These are phyloP conservation scores for Oasisia sp. DNA, from an alignment of 2,888 invertebrate species.

Conservation along the genomic window DNA sequence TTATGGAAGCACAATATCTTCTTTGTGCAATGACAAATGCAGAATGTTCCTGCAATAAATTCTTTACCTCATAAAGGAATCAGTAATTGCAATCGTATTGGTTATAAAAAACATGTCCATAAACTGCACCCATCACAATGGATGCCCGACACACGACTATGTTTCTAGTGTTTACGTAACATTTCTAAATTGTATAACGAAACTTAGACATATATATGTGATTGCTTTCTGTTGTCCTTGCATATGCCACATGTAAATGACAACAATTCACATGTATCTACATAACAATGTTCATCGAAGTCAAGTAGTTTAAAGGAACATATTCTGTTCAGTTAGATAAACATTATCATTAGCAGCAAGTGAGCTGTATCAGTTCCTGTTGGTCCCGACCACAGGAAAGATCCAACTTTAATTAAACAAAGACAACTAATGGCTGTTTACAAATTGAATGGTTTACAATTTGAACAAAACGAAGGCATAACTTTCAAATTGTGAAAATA, in stretches of 20 bases:
- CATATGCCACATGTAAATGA: neutral
- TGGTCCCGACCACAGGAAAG: no score
- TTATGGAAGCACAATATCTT: conserved; percentile 4
- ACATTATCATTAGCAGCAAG: no score
- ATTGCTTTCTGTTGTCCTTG: neutral
- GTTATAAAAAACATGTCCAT: neutral
- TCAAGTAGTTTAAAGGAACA: neutral
- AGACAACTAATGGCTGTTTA: no score
- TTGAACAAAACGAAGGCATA: no score
- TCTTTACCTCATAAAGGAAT: neutral
- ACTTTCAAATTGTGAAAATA: no score
- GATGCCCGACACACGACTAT: neutral
- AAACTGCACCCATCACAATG: neutral
- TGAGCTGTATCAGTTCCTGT: no score
- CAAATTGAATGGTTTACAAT: no score
- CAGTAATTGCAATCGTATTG: neutral
- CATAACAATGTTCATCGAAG: neutral
- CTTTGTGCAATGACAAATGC: neutral
- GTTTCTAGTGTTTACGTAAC: neutral
- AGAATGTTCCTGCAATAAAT: neutral
- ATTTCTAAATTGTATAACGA: neutral
- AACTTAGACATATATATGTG: neutral
- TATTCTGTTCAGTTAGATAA: no score
- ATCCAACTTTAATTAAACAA: no score
- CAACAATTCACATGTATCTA: neutral